Percentiles rank a stretch among this genome's conserved stretches.
phyloP scores from a whole-genome alignment of 1,140 invertebrate genomes.

The Pogonomyrmex californicus region DNA sequence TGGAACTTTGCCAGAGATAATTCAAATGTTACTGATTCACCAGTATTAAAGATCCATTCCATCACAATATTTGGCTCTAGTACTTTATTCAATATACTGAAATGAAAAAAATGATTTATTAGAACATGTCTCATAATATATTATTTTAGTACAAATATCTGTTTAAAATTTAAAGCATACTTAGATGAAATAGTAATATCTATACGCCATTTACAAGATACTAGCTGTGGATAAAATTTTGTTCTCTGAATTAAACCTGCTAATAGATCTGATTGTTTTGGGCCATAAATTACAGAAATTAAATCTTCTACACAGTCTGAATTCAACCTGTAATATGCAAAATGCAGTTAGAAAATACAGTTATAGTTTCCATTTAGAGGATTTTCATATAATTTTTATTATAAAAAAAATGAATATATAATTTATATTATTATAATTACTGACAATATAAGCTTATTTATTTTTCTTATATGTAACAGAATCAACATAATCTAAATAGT shows the following conservation, averaged over 20 bases:
- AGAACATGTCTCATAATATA: constrained; percentile 6
- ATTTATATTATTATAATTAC: constrained; percentile 14
- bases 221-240: constrained; percentile 78
- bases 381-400: not conserved
- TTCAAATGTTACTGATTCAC: constrained; percentile 82
- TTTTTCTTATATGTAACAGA: not conserved
- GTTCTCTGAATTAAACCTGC: constrained; percentile 77
- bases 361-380: not conserved
- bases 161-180: constrained; percentile 70
- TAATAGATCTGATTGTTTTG: constrained; percentile 77
- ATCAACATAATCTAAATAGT: too few species aligned
- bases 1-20: constrained; percentile 83
- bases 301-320: constrained; percentile 83
- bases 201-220: constrained; percentile 82
- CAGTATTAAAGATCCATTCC: constrained; percentile 84
- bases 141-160: constrained; percentile 38
- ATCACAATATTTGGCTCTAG: constrained; percentile 84
- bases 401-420: not conserved
- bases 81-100: constrained; percentile 81
- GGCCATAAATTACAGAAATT: constrained; percentile 79
- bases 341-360: not conserved
- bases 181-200: constrained; percentile 84
- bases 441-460: not conserved
- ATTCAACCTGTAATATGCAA: constrained; percentile 78
- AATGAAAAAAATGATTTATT: constrained; percentile 64